A percentile compares a stretch with the other conserved stretches of the same genome.
These are phyloP conservation scores for Lamellibrachia luymesi DNA, from an alignment of 1,140 invertebrate genomes.

Conservation along the genomic window DNA sequence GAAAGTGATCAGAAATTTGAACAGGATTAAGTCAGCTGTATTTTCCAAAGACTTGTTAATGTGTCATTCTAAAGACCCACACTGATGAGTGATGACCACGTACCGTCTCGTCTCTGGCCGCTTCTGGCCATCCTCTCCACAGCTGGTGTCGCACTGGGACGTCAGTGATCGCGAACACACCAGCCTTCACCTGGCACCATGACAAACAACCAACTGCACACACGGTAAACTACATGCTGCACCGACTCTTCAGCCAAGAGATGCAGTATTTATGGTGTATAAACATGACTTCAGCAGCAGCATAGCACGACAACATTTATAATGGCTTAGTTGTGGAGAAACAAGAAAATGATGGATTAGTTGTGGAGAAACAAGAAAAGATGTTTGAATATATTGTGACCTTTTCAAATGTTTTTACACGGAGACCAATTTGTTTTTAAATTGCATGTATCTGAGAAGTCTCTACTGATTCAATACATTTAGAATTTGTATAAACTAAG, in stretches of 20 bases:
- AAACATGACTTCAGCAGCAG: no score
- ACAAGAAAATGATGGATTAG: not conserved
- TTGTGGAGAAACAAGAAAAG: not conserved
- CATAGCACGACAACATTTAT: not conserved
- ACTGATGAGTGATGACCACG: constrained; percentile 21
- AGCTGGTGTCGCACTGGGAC: constrained; percentile 83
- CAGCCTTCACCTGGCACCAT: constrained; percentile 69
- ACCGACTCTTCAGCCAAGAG: no score
- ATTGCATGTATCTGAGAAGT: no score
- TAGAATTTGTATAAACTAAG: no score
- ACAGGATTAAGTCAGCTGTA: no score
- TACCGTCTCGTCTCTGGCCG: constrained; percentile 55
- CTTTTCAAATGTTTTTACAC: no score
- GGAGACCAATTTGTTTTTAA: no score
- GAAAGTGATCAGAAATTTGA: not conserved
- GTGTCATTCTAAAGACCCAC: no score
- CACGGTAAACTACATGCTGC: not conserved
- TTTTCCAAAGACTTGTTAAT: no score
- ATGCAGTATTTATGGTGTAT: no score
- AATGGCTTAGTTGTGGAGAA: not conserved
- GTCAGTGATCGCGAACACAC: constrained; percentile 76
- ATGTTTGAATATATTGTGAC: no score
- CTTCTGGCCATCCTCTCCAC: constrained; percentile 71
- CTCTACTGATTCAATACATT: no score
- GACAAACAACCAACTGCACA: not conserved